These are phyloP conservation scores for Limenitis camilla DNA, from an alignment of 2,888 invertebrate species.

Conservation along the genomic window DNA sequence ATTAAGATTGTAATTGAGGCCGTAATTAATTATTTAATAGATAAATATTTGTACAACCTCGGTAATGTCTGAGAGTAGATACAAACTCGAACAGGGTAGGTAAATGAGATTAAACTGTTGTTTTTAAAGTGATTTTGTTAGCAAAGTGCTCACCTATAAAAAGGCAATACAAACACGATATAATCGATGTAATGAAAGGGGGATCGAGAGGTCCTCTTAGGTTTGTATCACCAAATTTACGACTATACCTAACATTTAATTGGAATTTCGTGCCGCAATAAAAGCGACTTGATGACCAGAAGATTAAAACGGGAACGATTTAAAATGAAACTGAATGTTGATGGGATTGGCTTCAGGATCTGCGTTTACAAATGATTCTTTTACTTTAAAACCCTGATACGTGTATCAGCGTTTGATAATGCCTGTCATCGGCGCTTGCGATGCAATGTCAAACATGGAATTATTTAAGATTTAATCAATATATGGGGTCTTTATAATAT, in stretches of 20 bases:
- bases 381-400: conserved; percentile 23
- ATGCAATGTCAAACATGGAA: background rate
- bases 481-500: too few relatives aligned
- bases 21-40: background rate
- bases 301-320: conserved; percentile 53
- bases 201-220: conserved; percentile 55
- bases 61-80: background rate
- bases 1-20: background rate
- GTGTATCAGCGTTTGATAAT: background rate
- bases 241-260: conserved; percentile 62
- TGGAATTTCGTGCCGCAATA: conserved; percentile 64
- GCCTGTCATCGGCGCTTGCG: background rate
- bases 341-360: conserved; percentile 31
- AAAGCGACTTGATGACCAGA: conserved; percentile 59
- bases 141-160: conserved; percentile 55
- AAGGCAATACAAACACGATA: conserved; percentile 52
- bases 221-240: conserved; percentile 65
- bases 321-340: conserved; percentile 37
- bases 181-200: conserved; percentile 68
- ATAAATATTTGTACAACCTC: conserved; percentile 1
- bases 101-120: conserved; percentile 37
- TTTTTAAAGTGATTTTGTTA: conserved; percentile 58
- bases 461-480: too few relatives aligned
- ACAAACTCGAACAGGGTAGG: conserved; percentile 13
- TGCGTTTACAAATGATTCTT: conserved; percentile 40